Conservation (phyloP, 2,113 vertebrate genomes). For the Corythornis madagascariensis region DNA sequence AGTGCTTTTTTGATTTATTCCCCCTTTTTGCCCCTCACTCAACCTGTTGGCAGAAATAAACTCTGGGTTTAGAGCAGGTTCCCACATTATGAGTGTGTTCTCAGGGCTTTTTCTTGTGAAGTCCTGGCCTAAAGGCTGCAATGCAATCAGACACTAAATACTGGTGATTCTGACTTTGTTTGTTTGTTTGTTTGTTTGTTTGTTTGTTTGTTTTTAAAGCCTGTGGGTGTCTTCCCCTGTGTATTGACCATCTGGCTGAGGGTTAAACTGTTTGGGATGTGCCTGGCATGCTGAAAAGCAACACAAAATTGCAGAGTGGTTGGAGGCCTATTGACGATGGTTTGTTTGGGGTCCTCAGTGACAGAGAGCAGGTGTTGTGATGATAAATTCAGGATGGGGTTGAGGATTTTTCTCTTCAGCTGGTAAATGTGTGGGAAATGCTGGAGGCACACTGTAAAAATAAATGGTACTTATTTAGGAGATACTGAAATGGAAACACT, state of each 20-base stretch:
- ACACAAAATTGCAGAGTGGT: neutral
- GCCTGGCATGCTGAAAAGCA: constrained; percentile 47
- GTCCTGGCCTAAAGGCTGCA: neutral
- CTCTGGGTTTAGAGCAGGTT: neutral
- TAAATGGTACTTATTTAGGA: constrained; percentile 13
- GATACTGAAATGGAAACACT: constrained; percentile 8
- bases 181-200: neutral
- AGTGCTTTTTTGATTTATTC: constrained; percentile 41
- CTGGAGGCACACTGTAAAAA: constrained; percentile 9
- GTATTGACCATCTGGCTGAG: constrained; percentile 55
- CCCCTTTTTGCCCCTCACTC: neutral
- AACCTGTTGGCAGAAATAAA: constrained; percentile 53
- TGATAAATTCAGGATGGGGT: constrained; percentile 28
- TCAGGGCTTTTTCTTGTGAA: neutral
- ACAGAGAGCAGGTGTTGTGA: constrained; percentile 58
- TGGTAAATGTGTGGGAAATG: constrained; percentile 41
- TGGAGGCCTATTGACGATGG: constrained; percentile 5
- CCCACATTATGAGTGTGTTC: neutral
- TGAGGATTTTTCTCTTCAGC: constrained; percentile 49
- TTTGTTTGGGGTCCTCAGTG: constrained; percentile 48
- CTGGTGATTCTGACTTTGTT: constrained; percentile 14
- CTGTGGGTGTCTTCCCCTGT: constrained; percentile 38
- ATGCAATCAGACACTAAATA: neutral
- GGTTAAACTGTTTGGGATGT: constrained; percentile 42
- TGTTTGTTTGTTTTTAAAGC: constrained; percentile 52